Percentiles rank a stretch among this genome's conserved stretches.
Evolutionary conservation across 2,113 vertebrate genomes (phyloP).

Genomic region (Sceloporus undulatus): DNA sequence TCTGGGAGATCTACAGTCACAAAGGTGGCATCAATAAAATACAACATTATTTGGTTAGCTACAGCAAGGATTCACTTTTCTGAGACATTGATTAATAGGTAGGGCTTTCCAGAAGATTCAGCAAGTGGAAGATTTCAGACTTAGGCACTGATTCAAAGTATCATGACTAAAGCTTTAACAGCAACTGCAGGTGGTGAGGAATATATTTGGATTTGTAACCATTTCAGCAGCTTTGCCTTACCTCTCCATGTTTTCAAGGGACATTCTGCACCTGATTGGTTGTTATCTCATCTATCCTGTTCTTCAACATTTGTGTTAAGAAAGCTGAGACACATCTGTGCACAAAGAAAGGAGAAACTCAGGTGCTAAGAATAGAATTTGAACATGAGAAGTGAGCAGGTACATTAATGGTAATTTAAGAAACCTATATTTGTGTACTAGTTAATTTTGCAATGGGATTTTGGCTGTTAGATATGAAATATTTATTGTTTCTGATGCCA

Average conservation of each 20-base stretch:
- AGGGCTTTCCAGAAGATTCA: conserved; percentile 10
- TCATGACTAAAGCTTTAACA: not conserved
- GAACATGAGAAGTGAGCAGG: not conserved
- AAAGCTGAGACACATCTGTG: not conserved
- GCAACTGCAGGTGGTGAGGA: not conserved
- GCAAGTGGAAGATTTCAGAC: conserved; percentile 28
- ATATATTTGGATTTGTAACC: conserved; percentile 12
- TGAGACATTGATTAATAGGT: conserved; percentile 21
- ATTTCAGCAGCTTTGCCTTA: not conserved
- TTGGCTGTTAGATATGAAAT: not conserved
- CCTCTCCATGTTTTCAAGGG: conserved; percentile 3
- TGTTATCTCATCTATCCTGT: not conserved
- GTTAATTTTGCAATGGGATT: not conserved
- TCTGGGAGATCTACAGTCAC: conserved; percentile 29
- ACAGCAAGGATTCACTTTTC: conserved; percentile 17
- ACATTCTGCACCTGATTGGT: not conserved
- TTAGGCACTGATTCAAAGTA: conserved; percentile 27
- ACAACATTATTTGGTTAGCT: conserved; percentile 28
- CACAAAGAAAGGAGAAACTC: not conserved
- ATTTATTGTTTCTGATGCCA: not conserved
- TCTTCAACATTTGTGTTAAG: not conserved
- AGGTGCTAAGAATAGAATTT: not conserved
- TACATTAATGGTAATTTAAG: not conserved
- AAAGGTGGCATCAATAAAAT: conserved; percentile 27
- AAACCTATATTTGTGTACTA: not conserved